Conservation (phyloP, 2,888 invertebrate species). For the Thumatha senex region DNA sequence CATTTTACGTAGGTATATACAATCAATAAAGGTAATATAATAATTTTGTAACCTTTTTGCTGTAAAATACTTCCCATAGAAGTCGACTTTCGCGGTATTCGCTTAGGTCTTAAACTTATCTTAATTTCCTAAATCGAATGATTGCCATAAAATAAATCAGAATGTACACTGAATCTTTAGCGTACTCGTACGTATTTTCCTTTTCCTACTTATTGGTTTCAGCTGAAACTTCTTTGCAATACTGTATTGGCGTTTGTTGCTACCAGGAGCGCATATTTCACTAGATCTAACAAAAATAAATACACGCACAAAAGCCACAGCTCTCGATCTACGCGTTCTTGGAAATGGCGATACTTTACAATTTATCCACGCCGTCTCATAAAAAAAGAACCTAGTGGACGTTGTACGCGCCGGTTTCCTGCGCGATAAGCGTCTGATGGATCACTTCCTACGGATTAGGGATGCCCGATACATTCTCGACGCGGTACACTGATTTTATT, state of each 20-base stretch:
- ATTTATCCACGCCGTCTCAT: slow-evolving; percentile 35
- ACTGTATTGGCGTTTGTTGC: background rate
- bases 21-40: too few species aligned
- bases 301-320: slow-evolving; percentile 3
- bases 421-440: slow-evolving; percentile 76
- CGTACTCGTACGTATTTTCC: too few species aligned
- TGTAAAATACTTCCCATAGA: too few species aligned
- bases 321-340: slow-evolving; percentile 26
- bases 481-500: slow-evolving; percentile 31
- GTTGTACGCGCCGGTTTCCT: slow-evolving; percentile 57
- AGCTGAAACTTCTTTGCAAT: background rate
- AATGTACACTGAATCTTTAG: too few species aligned
- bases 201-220: too few species aligned
- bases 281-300: slow-evolving; percentile 15
- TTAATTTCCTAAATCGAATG: too few species aligned
- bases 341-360: slow-evolving; percentile 35
- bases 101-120: too few species aligned
- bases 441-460: slow-evolving; percentile 70
- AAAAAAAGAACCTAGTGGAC: slow-evolving; percentile 40
- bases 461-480: slow-evolving; percentile 38
- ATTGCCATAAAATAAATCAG: too few species aligned
- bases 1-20: too few species aligned
- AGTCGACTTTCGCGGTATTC: too few species aligned
- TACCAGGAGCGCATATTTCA: slow-evolving; percentile 19
- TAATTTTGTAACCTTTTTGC: too few species aligned